Percentiles rank a stretch among this genome's conserved stretches.
Conservation (phyloP, 2,797 vertebrate species). For the Margarornis squamiger region DNA sequence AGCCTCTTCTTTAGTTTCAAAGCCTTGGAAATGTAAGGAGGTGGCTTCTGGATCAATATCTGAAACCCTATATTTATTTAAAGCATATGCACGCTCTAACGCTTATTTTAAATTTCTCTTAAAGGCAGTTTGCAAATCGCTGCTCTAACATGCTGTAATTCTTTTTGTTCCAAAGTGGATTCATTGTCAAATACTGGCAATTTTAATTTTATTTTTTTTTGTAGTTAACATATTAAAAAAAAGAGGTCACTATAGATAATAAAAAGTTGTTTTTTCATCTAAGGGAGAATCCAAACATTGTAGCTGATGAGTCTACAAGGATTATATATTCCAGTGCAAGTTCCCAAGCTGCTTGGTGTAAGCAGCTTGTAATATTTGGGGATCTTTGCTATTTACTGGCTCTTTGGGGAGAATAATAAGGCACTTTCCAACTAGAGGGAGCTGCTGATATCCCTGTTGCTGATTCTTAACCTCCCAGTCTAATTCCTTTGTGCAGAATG, state of each 20-base stretch:
- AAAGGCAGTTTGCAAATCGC: neutral
- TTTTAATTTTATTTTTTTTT: neutral
- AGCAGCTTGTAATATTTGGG: neutral
- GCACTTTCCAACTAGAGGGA: slow-evolving; percentile 56
- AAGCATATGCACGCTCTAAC: slow-evolving; percentile 21
- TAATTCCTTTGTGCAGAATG: slow-evolving; percentile 35
- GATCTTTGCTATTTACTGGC: neutral
- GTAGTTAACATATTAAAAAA: neutral
- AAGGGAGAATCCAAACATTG: neutral
- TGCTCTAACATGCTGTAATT: fast-evolving
- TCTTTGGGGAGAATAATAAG: neutral
- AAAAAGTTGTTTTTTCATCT: neutral
- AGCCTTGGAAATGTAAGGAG: slow-evolving; percentile 74
- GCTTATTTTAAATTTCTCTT: slow-evolving; percentile 5
- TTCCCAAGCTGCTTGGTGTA: neutral
- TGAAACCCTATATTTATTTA: slow-evolving; percentile 60
- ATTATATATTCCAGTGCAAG: fast-evolving
- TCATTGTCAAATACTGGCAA: neutral
- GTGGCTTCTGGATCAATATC: slow-evolving; percentile 53
- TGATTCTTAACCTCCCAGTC: neutral
- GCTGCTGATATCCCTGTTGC: neutral
- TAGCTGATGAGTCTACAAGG: neutral
- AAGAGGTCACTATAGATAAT: neutral
- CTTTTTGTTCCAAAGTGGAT: neutral
- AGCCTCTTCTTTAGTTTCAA: slow-evolving; percentile 72